A percentile compares a stretch with the other conserved stretches of the same genome.
These are phyloP conservation scores for Ptilodon capucinus DNA, from an alignment of 2,888 invertebrate genomes.

Conservation along the genomic window DNA sequence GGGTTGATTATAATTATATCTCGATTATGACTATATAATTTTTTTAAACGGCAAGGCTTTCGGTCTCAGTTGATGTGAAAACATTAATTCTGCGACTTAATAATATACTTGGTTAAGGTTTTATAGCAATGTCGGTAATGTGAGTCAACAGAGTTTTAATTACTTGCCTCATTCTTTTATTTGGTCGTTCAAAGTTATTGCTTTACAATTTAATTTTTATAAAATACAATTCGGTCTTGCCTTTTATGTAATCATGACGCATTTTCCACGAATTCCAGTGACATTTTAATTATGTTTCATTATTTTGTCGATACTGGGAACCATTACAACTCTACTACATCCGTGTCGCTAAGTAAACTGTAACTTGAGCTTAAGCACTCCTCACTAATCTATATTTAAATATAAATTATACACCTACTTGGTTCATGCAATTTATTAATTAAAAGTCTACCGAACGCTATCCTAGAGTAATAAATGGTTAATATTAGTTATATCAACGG, in stretches of 20 bases:
- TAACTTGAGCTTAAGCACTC: no score
- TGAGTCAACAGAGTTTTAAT: constrained; percentile 5
- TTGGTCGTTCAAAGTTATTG: neutral
- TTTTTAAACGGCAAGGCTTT: constrained; percentile 11
- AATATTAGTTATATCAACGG: constrained; percentile 55
- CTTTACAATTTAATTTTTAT: neutral
- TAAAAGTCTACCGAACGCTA: neutral
- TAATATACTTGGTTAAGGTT: constrained; percentile 9
- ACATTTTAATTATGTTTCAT: neutral
- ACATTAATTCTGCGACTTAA: neutral
- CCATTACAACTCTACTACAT: no score
- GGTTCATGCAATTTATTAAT: neutral
- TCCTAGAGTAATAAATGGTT: constrained; percentile 30
- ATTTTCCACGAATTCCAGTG: neutral
- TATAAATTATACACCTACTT: neutral
- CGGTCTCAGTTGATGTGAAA: constrained; percentile 3
- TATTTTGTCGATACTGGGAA: no score
- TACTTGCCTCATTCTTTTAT: neutral
- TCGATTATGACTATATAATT: constrained; percentile 10
- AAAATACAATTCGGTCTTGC: neutral
- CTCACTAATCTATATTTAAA: neutral
- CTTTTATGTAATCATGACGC: neutral
- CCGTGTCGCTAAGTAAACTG: no score
- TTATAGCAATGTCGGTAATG: constrained; percentile 8
- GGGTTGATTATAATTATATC: constrained; percentile 19